These are phyloP conservation scores for Panopea generosa DNA, from an alignment of 2,888 invertebrate genomes.

Conservation along the genomic window DNA sequence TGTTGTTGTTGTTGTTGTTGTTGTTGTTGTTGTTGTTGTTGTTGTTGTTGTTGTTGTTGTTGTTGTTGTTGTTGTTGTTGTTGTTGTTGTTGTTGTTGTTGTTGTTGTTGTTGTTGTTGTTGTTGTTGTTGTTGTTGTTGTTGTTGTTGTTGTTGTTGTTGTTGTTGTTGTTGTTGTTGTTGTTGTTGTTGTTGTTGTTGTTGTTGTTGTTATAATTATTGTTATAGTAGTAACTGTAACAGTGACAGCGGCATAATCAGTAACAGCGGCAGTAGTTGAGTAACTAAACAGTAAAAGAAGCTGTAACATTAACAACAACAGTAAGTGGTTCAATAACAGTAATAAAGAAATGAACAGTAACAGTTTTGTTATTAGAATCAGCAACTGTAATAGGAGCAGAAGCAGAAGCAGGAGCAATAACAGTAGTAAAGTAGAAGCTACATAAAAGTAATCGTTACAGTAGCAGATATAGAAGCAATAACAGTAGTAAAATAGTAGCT, in stretches of 20 bases:
- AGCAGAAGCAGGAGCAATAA: not conserved
- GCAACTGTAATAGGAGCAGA: not conserved
- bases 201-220: not conserved
- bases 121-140: not conserved
- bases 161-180: not conserved
- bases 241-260: too few relatives aligned
- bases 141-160: not conserved
- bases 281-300: too few relatives aligned
- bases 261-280: too few relatives aligned
- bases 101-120: not conserved
- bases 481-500: not conserved
- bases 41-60: not conserved
- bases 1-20: slow-evolving; percentile 1
- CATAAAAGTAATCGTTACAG: not conserved
- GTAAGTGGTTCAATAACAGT: too few relatives aligned
- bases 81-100: not conserved
- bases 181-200: not conserved
- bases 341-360: too few relatives aligned
- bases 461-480: not conserved
- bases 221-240: slow-evolving; percentile 4
- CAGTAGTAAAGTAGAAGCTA: not conserved
- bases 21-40: not conserved
- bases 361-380: too few relatives aligned
- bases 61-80: not conserved
- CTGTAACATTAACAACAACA: too few relatives aligned